phyloP scores from a whole-genome alignment of 2,888 invertebrate genomes.

The Rhagonycha fulva region DNA sequence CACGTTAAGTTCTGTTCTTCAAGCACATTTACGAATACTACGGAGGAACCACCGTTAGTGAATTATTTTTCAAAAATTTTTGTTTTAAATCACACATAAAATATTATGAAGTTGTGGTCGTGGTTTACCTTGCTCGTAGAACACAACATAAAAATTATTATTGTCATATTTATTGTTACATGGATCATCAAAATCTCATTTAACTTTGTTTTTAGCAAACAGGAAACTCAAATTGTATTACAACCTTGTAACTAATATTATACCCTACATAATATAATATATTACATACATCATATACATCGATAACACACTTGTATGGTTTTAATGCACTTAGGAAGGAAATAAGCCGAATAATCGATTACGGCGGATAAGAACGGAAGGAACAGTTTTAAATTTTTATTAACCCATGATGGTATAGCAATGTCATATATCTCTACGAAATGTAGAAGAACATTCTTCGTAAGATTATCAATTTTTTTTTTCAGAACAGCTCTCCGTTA shows the following conservation, averaged over 20 bases:
- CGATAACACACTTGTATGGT: not conserved
- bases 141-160: not conserved
- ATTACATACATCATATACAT: not conserved
- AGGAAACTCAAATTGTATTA: constrained; percentile 5
- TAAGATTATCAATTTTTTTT: too few relatives aligned
- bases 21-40: too few relatives aligned
- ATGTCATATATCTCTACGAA: too few relatives aligned
- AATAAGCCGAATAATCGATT: not conserved
- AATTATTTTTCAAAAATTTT: too few relatives aligned
- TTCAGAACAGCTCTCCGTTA: not conserved
- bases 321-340: constrained; percentile 4
- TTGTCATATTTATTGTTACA: not conserved
- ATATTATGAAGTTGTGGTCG: not conserved
- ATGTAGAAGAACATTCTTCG: too few relatives aligned
- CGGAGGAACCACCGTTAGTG: too few relatives aligned
- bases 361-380: not conserved
- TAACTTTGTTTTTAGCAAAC: constrained; percentile 9
- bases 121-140: not conserved
- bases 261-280: not conserved
- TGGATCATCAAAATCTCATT: constrained; percentile 10
- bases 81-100: too few relatives aligned
- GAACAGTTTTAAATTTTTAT: not conserved
- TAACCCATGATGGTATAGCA: too few relatives aligned
- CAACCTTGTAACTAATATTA: constrained; percentile 9
- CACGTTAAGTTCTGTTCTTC: too few relatives aligned